Evolutionary conservation across 2,113 vertebrate genomes (phyloP).

Genomic region (Hucho hucho): DNA sequence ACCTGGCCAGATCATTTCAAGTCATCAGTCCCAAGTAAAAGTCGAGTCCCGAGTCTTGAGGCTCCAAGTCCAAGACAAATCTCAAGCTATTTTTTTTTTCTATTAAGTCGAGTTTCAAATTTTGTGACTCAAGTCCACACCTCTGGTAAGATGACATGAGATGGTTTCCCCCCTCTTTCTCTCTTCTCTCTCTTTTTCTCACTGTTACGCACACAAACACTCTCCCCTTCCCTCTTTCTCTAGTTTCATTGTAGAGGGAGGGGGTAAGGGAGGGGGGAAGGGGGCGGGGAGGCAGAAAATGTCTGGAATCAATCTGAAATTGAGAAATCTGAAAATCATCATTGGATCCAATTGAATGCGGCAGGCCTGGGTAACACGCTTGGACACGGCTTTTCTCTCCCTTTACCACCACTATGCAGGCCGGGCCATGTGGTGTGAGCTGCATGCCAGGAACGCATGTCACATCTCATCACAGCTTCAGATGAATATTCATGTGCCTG

Average conservation of each 20-base stretch:
- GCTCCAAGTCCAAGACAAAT: no score
- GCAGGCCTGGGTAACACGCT: conserved; percentile 63
- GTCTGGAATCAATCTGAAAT: conserved; percentile 69
- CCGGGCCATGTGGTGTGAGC: conserved; percentile 69
- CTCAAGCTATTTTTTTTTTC: no score
- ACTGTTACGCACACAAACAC: not conserved
- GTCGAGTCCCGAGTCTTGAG: no score
- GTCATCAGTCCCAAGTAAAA: no score
- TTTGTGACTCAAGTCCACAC: no score
- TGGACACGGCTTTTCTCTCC: conserved; percentile 67
- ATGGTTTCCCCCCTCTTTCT: not conserved
- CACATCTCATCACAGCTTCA: conserved; percentile 75
- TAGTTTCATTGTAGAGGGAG: not conserved
- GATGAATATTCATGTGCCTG: conserved; percentile 77
- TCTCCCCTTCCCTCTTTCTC: not conserved
- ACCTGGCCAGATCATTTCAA: no score
- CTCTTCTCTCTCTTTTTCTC: not conserved
- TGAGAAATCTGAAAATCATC: conserved; percentile 56
- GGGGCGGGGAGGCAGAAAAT: conserved; percentile 34
- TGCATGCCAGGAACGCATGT: conserved; percentile 71
- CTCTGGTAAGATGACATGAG: not conserved
- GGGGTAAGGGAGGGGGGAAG: conserved; percentile 34
- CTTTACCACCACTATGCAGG: conserved; percentile 52
- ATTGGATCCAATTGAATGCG: conserved; percentile 61
- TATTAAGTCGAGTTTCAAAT: no score